Conservation (phyloP, 2,797 vertebrate genomes). For the Phataginus tricuspis region DNA sequence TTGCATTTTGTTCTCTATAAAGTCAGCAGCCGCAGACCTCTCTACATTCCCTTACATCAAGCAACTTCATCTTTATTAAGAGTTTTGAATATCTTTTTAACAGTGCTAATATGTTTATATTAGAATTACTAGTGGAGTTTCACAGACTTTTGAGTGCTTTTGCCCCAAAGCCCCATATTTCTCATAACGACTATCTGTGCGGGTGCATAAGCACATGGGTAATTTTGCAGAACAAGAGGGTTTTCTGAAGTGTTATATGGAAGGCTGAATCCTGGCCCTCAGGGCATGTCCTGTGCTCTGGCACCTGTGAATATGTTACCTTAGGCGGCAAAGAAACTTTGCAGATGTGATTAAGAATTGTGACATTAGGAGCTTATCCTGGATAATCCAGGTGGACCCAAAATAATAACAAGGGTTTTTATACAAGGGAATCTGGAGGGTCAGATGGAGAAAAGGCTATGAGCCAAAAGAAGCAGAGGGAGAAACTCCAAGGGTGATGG, state of each 20-base stretch:
- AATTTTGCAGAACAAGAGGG: background rate
- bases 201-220: too few species aligned
- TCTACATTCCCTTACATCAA: background rate
- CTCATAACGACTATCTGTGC: background rate
- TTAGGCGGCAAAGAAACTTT: too few species aligned
- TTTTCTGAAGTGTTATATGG: background rate
- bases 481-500: background rate
- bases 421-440: background rate
- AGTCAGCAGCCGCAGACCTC: background rate
- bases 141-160: background rate
- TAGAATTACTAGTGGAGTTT: background rate
- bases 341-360: background rate
- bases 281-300: background rate
- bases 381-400: background rate
- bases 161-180: background rate
- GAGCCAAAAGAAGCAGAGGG: background rate
- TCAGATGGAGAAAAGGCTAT: background rate
- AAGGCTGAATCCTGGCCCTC: background rate
- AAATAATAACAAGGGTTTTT: background rate
- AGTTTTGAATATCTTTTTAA: background rate
- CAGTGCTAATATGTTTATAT: background rate
- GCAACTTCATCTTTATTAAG: background rate
- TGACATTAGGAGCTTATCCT: background rate
- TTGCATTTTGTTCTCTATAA: background rate
- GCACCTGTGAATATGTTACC: too few species aligned